Evolutionary conservation across 2,888 invertebrate genomes (phyloP), one percentile per base, ranked within the genome.

Genomic region (Maniola hyperantus): DNA sequence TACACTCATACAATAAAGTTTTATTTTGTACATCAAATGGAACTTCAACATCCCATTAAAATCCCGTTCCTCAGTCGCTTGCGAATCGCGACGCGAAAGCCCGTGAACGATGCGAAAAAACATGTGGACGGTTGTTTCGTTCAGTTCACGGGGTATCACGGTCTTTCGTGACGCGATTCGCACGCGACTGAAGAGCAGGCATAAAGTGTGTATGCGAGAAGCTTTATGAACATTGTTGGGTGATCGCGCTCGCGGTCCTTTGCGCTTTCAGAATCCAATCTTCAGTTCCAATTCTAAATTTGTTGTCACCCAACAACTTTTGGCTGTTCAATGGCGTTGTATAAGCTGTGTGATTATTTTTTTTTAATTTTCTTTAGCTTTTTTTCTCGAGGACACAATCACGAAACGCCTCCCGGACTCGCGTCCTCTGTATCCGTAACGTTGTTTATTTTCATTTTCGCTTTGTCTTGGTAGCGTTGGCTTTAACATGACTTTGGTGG

Each of bases 381-480:
- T 73, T 73, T 68, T 74, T 68, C 76, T 80, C 76, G 81, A 81
- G 79, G 78, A 77, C 82, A 77, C 78, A 77, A 74, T 81, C 80
- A 82, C 80, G 73, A 81, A 80, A 78, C 85, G 91, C 91, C 91
- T 91, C 91, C 90, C 82, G 91, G 89, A 89, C 88, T 84, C 90
- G 85, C 83, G 83, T 88, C 89, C 91, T 78, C 87, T 86, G 90
- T 89, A 83, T 88, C 89, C 92, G 92, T 92, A 91, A 91, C 88
- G 92, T 91, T 91, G 88, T 75, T 77, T 83, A 84, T 85, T 83
- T 83, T 88, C 85, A 85, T 88, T 91, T 87, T 80, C 81, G 91
- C 90, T 91, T 92, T 85, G 91, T 88, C 88, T 91, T 89, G 89
- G 91, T 91, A 91, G 88, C 82, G 83, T 91, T 88, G 88, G 91